Percentiles rank a stretch among this genome's conserved stretches.
phyloP scores from a whole-genome alignment of 2,113 vertebrate species.

The Castor canadensis region DNA sequence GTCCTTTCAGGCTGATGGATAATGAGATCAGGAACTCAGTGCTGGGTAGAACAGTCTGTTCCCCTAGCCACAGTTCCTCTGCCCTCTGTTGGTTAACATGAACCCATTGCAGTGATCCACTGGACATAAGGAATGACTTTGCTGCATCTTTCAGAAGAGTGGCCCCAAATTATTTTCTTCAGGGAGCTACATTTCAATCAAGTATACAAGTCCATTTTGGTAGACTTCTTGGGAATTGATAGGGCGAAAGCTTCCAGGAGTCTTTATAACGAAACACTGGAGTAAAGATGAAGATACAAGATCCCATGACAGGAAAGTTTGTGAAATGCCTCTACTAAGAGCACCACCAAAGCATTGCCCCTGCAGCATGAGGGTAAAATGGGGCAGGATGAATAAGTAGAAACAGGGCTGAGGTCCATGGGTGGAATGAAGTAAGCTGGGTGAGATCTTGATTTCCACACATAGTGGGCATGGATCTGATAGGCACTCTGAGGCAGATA shows the following conservation, averaged over 20 bases:
- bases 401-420: background rate
- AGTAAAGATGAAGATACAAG: fast-evolving
- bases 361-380: background rate
- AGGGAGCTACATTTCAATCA: background rate
- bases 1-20: background rate
- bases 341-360: background rate
- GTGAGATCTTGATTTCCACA: background rate
- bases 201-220: background rate
- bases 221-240: background rate
- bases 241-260: background rate
- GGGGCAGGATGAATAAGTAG: background rate
- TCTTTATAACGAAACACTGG: too few relatives aligned
- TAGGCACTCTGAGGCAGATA: background rate
- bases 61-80: background rate
- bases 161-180: background rate
- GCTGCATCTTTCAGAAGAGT: background rate
- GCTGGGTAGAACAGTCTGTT: fast-evolving
- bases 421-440: background rate
- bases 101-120: background rate
- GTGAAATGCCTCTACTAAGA: background rate
- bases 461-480: fast-evolving
- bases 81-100: background rate
- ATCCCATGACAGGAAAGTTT: too few relatives aligned
- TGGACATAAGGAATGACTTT: background rate
- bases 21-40: background rate